phyloP scores from a whole-genome alignment of 2,797 vertebrate genomes.

The Anguilla marmorata region DNA sequence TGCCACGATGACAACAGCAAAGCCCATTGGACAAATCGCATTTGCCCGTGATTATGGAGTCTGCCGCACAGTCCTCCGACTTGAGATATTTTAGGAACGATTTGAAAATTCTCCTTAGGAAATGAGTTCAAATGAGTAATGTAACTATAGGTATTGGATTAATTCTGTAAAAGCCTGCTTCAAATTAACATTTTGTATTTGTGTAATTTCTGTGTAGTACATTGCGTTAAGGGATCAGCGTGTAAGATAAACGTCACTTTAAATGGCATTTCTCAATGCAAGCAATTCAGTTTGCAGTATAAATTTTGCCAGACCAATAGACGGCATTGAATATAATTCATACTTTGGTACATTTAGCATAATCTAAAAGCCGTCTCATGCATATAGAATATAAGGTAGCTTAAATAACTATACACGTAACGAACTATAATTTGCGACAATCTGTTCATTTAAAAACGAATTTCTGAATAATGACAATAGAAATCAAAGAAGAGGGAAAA shows the following conservation, averaged over 20 bases:
- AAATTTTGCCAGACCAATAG: no score
- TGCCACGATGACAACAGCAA: slow-evolving; percentile 30
- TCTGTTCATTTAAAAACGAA: not conserved
- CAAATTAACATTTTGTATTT: not conserved
- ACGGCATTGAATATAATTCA: not conserved
- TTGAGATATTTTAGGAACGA: slow-evolving; percentile 41
- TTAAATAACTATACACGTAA: not conserved
- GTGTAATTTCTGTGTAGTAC: not conserved
- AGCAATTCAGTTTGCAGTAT: not conserved
- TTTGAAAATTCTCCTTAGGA: slow-evolving; percentile 24
- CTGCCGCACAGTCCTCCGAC: slow-evolving; percentile 12
- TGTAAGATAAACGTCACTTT: not conserved
- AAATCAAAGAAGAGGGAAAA: not conserved
- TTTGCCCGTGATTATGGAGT: slow-evolving; percentile 40
- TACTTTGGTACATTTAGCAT: not conserved
- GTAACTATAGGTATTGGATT: not conserved
- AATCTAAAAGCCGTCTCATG: not conserved
- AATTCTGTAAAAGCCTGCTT: not conserved
- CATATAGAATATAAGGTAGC: not conserved
- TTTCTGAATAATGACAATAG: not conserved
- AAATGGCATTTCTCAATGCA: not conserved
- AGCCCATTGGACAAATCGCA: slow-evolving; percentile 36
- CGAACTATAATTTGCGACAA: not conserved
- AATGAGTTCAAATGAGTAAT: slow-evolving; percentile 14
- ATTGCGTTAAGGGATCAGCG: not conserved